phyloP scores from a whole-genome alignment of 2,888 invertebrate species.

The Antheraea yamamai region DNA sequence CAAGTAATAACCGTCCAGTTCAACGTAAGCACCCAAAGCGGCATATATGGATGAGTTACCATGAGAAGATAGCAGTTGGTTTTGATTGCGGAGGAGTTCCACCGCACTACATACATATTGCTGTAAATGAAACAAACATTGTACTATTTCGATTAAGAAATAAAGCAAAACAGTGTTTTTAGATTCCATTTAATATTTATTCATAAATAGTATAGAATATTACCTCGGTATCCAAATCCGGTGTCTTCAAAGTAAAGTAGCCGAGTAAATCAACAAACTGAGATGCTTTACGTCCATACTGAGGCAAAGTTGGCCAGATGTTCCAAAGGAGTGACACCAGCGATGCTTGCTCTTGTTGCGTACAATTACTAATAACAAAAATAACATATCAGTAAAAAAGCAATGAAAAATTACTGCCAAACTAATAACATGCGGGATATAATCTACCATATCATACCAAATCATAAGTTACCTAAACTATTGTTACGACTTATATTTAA shows the following conservation, averaged over 20 bases:
- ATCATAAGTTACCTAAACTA: too few species aligned
- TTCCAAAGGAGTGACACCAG: slow-evolving; percentile 93
- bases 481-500: too few species aligned
- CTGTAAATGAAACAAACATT: slow-evolving; percentile 50
- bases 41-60: slow-evolving; percentile 97
- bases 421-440: neutral
- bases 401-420: neutral
- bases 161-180: neutral
- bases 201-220: neutral
- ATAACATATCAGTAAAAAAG: neutral
- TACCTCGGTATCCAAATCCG: slow-evolving; percentile 85
- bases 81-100: slow-evolving; percentile 92
- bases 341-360: slow-evolving; percentile 88
- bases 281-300: slow-evolving; percentile 95
- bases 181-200: neutral
- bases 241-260: slow-evolving; percentile 94
- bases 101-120: slow-evolving; percentile 94
- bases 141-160: neutral
- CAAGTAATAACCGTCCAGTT: slow-evolving; percentile 96
- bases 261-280: slow-evolving; percentile 98
- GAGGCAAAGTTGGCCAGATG: slow-evolving; percentile 94
- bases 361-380: slow-evolving; percentile 84
- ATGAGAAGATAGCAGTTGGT: slow-evolving; percentile 93
- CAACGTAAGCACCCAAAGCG: slow-evolving; percentile 95
- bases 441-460: too few species aligned